A percentile compares a stretch with the other conserved stretches of the same genome.
Evolutionary conservation across 2,888 invertebrate species (phyloP).

Genomic region (Morpho achilles): DNA sequence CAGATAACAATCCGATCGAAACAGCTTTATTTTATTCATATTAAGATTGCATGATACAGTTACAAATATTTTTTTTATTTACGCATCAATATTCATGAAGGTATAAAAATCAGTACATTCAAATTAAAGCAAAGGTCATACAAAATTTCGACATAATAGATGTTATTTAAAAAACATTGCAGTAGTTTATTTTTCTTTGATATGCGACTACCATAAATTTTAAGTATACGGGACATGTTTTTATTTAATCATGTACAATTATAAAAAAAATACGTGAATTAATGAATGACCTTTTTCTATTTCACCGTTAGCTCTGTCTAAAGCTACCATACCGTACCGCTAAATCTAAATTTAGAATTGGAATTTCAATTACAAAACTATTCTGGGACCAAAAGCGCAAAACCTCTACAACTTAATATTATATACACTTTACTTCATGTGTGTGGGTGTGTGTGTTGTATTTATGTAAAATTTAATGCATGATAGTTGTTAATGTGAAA

Average conservation of each 20-base stretch:
- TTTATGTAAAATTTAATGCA: too few species aligned
- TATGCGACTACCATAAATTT: not conserved
- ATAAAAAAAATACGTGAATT: too few species aligned
- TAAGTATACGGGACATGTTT: not conserved
- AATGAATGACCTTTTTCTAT: too few species aligned
- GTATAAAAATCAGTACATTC: slow-evolving; percentile 10
- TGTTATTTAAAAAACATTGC: not conserved
- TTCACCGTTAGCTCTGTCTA: too few species aligned
- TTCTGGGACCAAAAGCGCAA: too few species aligned
- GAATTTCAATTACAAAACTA: too few species aligned
- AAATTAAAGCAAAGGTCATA: slow-evolving; percentile 12
- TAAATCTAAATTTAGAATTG: too few species aligned
- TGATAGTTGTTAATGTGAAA: too few species aligned
- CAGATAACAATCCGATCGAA: slow-evolving; percentile 9
- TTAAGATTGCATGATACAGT: slow-evolving; percentile 6
- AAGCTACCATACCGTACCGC: too few species aligned
- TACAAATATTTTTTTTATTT: slow-evolving; percentile 11
- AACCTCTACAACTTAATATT: too few species aligned
- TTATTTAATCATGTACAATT: not conserved
- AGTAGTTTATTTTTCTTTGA: slow-evolving; percentile 1
- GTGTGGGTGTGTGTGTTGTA: too few species aligned
- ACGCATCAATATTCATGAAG: slow-evolving; percentile 15
- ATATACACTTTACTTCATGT: too few species aligned
- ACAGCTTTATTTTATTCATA: slow-evolving; percentile 6
- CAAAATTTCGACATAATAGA: slow-evolving; percentile 3